Evolutionary conservation across 2,888 invertebrate species (phyloP), one percentile per base, ranked within the genome.

Genomic region (Willowsia nigromaculata): DNA sequence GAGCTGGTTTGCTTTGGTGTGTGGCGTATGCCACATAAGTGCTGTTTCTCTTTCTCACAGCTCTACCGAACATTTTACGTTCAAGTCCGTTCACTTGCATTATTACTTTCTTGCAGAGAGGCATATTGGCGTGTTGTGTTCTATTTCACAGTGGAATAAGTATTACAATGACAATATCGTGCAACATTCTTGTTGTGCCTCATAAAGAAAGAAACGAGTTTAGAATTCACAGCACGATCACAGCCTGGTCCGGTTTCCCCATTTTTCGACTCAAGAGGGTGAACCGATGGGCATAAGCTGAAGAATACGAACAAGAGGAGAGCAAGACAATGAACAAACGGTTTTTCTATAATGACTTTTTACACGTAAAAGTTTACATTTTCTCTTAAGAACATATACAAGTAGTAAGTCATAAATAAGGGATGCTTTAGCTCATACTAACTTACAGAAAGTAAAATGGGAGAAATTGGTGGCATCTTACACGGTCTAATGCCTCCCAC

Each of bases 151-250:
- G 11, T 50, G 76, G 30, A 53, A 76, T 50, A 50, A 18, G 50
- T 4, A 37, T 1, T 9, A 74, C 74, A 65, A 47, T 15, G 27
- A 74, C 47, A 74, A 18, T 25, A 78, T 56, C 56, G 37, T 33
- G 33, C 33, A n/a, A n/a, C n/a, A 18, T 43, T 47, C 22, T 43
- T 71, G 40, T 74, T 74, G 27, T 56, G 53, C 37, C 37, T 78
- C 53, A 78, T 78, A 78, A 56, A 76, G 76, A 76, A 76, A 76
- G 33, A 56, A 78, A n/a, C n/a, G n/a, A 40, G 27, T 43, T 85
- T 85, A 15, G 62, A 78, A 85, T 85, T 76, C 85, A 85, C 76
- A 62, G 76, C 85, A 85, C 85, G 85, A 56, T 59, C 37, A 5
- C 84, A 18, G 3, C 30, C 53, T 62, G 47, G 85, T 68, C 68